These are phyloP conservation scores for Pseudopodoces humilis DNA, from an alignment of 2,113 vertebrate species.

Conservation along the genomic window DNA sequence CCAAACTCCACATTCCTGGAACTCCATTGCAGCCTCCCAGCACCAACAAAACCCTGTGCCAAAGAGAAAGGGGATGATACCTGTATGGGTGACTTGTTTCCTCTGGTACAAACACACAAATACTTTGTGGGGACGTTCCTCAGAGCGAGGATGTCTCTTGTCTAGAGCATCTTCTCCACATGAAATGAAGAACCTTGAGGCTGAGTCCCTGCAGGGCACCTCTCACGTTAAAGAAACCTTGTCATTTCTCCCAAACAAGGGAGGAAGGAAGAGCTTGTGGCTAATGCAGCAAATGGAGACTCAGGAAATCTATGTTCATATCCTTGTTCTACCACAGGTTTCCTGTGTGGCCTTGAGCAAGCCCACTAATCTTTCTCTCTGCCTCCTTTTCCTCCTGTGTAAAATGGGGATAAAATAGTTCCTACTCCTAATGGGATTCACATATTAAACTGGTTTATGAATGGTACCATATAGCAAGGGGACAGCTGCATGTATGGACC, in stretches of 20 bases:
- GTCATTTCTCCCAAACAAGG: conserved; percentile 31
- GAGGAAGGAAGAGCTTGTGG: conserved; percentile 58
- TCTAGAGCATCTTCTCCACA: neutral
- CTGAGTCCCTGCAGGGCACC: neutral
- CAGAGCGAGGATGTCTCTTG: neutral
- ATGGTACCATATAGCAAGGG: neutral
- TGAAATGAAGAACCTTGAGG: neutral
- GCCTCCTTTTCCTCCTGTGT: neutral
- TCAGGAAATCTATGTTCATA: conserved; percentile 64
- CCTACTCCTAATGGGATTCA: neutral
- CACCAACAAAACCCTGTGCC: neutral
- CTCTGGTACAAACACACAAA: neutral
- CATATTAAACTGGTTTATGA: neutral
- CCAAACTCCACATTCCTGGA: neutral
- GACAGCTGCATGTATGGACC: neutral
- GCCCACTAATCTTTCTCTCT: neutral
- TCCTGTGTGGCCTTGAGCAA: conserved; percentile 49
- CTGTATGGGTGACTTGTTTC: neutral
- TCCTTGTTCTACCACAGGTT: conserved; percentile 58
- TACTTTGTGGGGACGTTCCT: neutral
- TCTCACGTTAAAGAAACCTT: conserved; percentile 4
- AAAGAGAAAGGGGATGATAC: neutral
- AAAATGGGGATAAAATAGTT: neutral
- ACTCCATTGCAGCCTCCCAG: neutral
- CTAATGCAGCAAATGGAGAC: conserved; percentile 50